A percentile compares a stretch with the other conserved stretches of the same genome.
phyloP scores from a whole-genome alignment of 2,113 vertebrate species.

The Tiliqua scincoides region DNA sequence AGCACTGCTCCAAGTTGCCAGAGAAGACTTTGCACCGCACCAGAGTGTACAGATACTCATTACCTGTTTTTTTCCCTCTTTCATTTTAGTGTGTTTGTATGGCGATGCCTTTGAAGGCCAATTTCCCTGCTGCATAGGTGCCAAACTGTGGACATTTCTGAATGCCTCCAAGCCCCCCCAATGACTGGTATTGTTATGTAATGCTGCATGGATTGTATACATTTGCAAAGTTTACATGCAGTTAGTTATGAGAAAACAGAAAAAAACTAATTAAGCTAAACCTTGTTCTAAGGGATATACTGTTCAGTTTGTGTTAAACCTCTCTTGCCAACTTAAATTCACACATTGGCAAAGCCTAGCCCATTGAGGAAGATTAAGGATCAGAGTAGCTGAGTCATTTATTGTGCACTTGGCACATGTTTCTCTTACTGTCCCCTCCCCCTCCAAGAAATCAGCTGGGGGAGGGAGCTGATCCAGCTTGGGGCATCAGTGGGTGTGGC shows the following conservation, averaged over 20 bases:
- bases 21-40: not conserved
- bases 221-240: not conserved
- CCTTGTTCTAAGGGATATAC: not conserved
- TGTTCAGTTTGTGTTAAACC: slow-evolving; percentile 13
- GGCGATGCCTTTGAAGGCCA: slow-evolving; percentile 82
- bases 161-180: not conserved
- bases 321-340: slow-evolving; percentile 54
- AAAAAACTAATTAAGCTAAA: slow-evolving; percentile 17
- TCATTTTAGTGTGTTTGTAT: slow-evolving; percentile 84
- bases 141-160: not conserved
- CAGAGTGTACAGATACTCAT: not conserved
- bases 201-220: slow-evolving; percentile 20
- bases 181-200: slow-evolving; percentile 19
- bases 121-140: not conserved
- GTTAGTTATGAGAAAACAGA: slow-evolving; percentile 33
- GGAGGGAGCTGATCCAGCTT: no score
- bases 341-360: slow-evolving; percentile 63
- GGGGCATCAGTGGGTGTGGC: no score
- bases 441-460: no score
- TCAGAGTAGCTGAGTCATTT: no score
- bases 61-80: not conserved
- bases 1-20: not conserved
- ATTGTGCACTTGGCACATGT: no score
- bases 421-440: no score
- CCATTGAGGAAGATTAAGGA: slow-evolving; percentile 37